Evolutionary conservation across 2,888 invertebrate genomes (phyloP).

Genomic region (Parnassius orleans): DNA sequence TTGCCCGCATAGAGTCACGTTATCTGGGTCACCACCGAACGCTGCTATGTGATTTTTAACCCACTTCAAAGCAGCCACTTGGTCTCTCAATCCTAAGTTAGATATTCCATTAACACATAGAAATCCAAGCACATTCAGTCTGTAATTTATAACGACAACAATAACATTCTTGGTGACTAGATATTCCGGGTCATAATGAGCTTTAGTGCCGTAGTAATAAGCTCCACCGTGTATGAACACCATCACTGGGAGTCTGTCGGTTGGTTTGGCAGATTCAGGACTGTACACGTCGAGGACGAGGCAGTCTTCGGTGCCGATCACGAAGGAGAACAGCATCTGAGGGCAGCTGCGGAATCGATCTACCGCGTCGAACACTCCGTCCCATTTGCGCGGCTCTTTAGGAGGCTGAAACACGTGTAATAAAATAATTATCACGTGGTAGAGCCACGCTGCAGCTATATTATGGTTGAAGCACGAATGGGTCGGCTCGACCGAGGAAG

Average conservation of each 20-base stretch:
- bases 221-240: constrained; percentile 70
- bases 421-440: too few species aligned
- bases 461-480: too few species aligned
- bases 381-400: constrained; percentile 51
- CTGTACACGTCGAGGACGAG: constrained; percentile 61
- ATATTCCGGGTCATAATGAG: constrained; percentile 66
- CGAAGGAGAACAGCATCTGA: constrained; percentile 49
- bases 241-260: constrained; percentile 54
- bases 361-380: constrained; percentile 52
- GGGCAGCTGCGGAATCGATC: constrained; percentile 53
- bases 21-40: constrained; percentile 71
- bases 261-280: constrained; percentile 42
- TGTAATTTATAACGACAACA: constrained; percentile 62
- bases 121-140: constrained; percentile 66
- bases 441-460: too few species aligned
- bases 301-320: constrained; percentile 60
- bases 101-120: constrained; percentile 61
- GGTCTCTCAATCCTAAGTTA: constrained; percentile 69
- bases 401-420: constrained; percentile 50
- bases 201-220: constrained; percentile 67
- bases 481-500: too few species aligned
- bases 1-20: constrained; percentile 68
- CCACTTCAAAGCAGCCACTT: constrained; percentile 68
- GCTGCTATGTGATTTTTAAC: constrained; percentile 60
- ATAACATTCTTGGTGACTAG: constrained; percentile 60